phyloP scores from a whole-genome alignment of 2,888 invertebrate genomes.

The Sinohyriopsis cumingii region DNA sequence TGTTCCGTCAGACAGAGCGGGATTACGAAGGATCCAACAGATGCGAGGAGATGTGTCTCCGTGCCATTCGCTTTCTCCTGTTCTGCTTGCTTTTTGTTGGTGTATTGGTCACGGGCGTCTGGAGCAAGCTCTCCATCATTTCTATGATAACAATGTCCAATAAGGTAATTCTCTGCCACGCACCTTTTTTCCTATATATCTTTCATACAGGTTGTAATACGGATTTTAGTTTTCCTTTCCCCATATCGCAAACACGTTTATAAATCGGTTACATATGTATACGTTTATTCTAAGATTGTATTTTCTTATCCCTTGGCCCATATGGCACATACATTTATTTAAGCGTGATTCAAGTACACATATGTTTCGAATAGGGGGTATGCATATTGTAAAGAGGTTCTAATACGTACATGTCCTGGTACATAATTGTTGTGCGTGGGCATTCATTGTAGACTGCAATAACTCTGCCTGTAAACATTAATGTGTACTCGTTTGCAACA shows the following conservation, averaged over 20 bases:
- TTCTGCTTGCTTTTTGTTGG: conserved; percentile 88
- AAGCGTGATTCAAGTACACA: too few relatives aligned
- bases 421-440: too few relatives aligned
- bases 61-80: conserved; percentile 77
- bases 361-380: too few relatives aligned
- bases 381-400: too few relatives aligned
- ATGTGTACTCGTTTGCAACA: too few relatives aligned
- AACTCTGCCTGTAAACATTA: too few relatives aligned
- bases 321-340: too few relatives aligned
- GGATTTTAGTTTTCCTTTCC: neutral
- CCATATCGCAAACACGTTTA: conserved; percentile 1
- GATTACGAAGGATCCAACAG: conserved; percentile 32
- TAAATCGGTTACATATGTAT: too few relatives aligned
- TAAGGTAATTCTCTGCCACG: conserved; percentile 4
- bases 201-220: neutral
- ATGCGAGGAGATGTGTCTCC: conserved; percentile 34
- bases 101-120: conserved; percentile 84
- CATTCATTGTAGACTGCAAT: too few relatives aligned
- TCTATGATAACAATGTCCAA: conserved; percentile 7
- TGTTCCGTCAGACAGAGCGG: conserved; percentile 43
- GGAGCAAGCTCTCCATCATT: conserved; percentile 14
- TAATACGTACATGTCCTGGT: too few relatives aligned
- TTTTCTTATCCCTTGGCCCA: too few relatives aligned
- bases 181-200: neutral
- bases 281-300: too few relatives aligned